Percentiles rank a stretch among this genome's conserved stretches.
Evolutionary conservation across 37 sponge, comb jelly and placozoan genomes (phyloP).

Genomic region (Halichondria panicea): DNA sequence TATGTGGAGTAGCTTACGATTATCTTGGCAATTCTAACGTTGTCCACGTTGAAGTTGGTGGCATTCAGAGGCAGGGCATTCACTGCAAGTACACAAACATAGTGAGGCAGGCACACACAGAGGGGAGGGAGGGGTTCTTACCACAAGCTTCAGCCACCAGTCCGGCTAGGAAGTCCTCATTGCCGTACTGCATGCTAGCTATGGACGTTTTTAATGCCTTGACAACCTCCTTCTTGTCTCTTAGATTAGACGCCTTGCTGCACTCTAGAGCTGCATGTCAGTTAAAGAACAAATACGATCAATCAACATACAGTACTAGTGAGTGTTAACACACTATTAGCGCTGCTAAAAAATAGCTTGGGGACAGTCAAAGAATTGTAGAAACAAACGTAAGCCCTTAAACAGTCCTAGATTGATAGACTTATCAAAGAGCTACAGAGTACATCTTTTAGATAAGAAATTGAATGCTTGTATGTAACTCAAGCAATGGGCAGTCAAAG

Average conservation of each 20-base stretch:
- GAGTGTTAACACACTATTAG: too few relatives aligned
- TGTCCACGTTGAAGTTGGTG: constrained; percentile 91
- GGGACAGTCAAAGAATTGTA: not conserved
- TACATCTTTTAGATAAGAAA: not conserved
- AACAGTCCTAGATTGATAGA: not conserved
- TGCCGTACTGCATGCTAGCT: constrained; percentile 88
- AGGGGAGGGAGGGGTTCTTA: constrained; percentile 38
- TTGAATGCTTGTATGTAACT: not conserved
- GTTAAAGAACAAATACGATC: not conserved
- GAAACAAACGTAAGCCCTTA: not conserved
- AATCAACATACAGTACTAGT: not conserved
- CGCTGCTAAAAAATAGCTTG: not conserved
- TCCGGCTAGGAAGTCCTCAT: constrained; percentile 85
- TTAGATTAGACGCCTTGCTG: constrained; percentile 52
- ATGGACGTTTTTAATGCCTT: constrained; percentile 74
- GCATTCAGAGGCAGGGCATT: constrained; percentile 70
- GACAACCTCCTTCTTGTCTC: constrained; percentile 56
- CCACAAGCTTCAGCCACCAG: constrained; percentile 92
- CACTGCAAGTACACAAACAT: constrained; percentile 37
- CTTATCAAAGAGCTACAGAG: not conserved
- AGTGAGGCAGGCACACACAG: not conserved
- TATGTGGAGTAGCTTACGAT: constrained; percentile 41
- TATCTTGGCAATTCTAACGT: constrained; percentile 87
- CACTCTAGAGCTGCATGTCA: constrained; percentile 56
- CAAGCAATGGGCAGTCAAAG: not conserved